phyloP scores from a whole-genome alignment of 1,140 invertebrate species.

The Brachionus rubens region DNA sequence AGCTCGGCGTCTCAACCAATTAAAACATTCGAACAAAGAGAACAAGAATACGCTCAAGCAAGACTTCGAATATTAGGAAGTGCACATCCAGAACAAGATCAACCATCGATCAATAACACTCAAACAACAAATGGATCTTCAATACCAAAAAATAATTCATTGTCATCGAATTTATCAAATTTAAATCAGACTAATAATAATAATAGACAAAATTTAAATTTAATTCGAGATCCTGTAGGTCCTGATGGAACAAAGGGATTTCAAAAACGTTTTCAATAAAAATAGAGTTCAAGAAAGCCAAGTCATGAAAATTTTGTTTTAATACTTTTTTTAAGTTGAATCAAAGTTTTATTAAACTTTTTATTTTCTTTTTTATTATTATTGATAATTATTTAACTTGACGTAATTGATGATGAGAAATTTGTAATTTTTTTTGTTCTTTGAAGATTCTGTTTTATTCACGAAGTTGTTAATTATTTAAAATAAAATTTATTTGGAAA shows the following conservation, averaged over 20 bases:
- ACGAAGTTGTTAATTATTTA: too few species aligned
- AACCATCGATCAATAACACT: neutral
- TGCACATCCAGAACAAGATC: slow-evolving; percentile 25
- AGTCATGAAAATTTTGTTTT: too few species aligned
- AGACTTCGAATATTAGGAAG: slow-evolving; percentile 36
- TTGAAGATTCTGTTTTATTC: too few species aligned
- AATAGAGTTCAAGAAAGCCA: too few species aligned
- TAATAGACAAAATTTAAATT: slow-evolving; percentile 26
- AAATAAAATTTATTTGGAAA: too few species aligned
- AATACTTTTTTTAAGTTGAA: too few species aligned
- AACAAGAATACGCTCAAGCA: slow-evolving; percentile 46
- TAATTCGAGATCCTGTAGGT: slow-evolving; percentile 7
- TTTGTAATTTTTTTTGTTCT: too few species aligned
- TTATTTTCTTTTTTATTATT: too few species aligned
- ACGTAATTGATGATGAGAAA: too few species aligned
- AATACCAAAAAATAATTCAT: neutral
- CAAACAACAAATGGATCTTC: neutral
- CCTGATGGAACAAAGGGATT: slow-evolving; percentile 15
- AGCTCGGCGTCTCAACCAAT: slow-evolving; percentile 2
- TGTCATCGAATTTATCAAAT: neutral
- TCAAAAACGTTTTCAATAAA: slow-evolving; percentile 16
- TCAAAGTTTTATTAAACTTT: too few species aligned
- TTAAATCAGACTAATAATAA: slow-evolving; percentile 11
- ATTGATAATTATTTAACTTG: too few species aligned
- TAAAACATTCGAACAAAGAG: slow-evolving; percentile 40